Conservation (phyloP, 2,113 vertebrate genomes). For the Zonotrichia leucophrys region DNA sequence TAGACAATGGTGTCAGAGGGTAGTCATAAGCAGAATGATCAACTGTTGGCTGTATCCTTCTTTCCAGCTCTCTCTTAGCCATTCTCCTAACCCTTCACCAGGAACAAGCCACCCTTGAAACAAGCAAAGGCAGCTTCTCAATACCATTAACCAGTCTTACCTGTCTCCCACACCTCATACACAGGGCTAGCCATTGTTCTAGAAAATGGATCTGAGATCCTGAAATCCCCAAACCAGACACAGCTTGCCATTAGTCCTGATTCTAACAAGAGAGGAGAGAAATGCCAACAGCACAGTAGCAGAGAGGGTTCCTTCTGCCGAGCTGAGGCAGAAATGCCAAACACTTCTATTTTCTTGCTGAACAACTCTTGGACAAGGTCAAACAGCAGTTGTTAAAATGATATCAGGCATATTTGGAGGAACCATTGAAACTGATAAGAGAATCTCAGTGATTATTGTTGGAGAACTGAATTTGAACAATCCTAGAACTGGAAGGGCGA, state of each 20-base stretch:
- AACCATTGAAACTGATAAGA: not conserved
- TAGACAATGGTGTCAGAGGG: not conserved
- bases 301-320: not conserved
- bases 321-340: not conserved
- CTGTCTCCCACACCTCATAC: not conserved
- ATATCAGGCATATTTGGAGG: not conserved
- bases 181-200: not conserved
- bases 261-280: not conserved
- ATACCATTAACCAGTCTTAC: not conserved
- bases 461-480: not conserved
- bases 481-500: not conserved
- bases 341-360: not conserved
- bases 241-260: not conserved
- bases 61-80: not conserved
- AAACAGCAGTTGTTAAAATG: not conserved
- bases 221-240: not conserved
- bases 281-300: not conserved
- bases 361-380: not conserved
- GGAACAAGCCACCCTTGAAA: not conserved
- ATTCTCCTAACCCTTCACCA: not conserved
- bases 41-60: not conserved
- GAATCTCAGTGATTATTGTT: not conserved
- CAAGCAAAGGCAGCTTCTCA: not conserved
- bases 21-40: not conserved
- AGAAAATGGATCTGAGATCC: not conserved